Base-by-base conservation (phyloP, 2,888 invertebrate species). In the Melangyna quadrimaculata region DNA sequence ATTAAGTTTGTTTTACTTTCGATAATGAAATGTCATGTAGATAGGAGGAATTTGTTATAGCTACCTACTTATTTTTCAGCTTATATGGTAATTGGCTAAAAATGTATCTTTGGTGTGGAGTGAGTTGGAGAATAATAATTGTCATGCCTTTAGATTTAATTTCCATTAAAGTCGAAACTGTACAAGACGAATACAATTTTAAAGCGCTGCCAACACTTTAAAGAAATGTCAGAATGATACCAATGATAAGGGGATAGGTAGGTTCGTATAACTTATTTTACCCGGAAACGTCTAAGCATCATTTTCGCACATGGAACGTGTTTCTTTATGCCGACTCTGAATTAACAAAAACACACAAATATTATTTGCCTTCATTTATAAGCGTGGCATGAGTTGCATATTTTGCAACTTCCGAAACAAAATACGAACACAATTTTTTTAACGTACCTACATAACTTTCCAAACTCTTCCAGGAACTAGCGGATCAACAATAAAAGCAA, bases 1-100 rank as follows among this genome's bases (percentile, higher is more conserved):
- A 86, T 86, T 80, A 35, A 72, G 84, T 77, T 72, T 78, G 81
- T 81, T 86, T 78, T 32, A 73, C 81, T 77, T 81, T 78, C 77
- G 86, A 81, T 86, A 86, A 74, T 78, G 77, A 86, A 81, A 86
- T 86, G 86, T 86, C 81, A 81, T 75, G 71, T 43, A 63, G 57
- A 59, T 70, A 17, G 35, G 6, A 10, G 74, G 67, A 74, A 65
- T 78, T 35, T 57, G 51, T 65, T 9, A 4, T 19, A n/a, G 22
- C n/a, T 57, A 10, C 24, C n/a, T n/a, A 43, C 61, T 32, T 40
- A 17, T 10, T 37, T 35, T 22, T 22, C 3, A 35, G 22, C 37
- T 37, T 63, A 1, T 32, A 61, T 61, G 72, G 22, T 43, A 67
- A 67, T 67, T 67, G 48, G 32, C 6, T 37, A 32, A n/a, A n/a